Evolutionary conservation across 2,797 vertebrate species (phyloP), one percentile per base, ranked within the genome.

Genomic region (Buphagus erythrorhynchus): DNA sequence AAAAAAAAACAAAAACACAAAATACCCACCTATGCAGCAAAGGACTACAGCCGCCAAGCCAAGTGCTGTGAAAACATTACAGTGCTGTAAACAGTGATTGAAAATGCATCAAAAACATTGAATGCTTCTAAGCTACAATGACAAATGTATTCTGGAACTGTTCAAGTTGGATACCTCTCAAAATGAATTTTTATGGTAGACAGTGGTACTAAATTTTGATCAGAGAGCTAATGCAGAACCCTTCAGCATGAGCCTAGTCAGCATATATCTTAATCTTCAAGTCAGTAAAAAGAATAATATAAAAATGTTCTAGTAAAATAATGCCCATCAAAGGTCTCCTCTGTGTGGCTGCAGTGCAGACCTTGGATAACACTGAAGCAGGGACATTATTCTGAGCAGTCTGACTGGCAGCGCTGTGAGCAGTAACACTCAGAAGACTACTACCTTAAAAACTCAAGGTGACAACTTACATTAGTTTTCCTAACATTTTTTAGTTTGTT

Each of bases 61-160:
- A 80, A 94, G 55, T 15, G 45, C 62, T 2, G 3, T 61, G 58
- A 86, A 93, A 97, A 93, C 51, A 67, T 51, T 21, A 81, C 13
- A 58, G 52, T 25, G 36, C 43, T 63, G 36, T 76, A 91, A 88
- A 74, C 58, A 62, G 66, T 52, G 80, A 88, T n/a, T 90, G 96
- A 96, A 96, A 96, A 97, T 33, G 85, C 92, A 97, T 93, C 59
- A 68, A 82, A 97, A 91, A 16, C 75, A 72, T 75, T 11, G 0
- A 88, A 72, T 57, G 55, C 75, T 89, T 94, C 93, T 80, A 86
- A 90, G 80, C 72, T 86, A 86, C 82, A 93, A 76, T 86, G 72
- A 95, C 81, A 91, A 92, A 90, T 51, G 52, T 72, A 57, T 96
- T 81, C 17, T 85, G 77, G 65, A 94, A 97, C 38, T 31, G 66